Evolutionary conservation across 2,113 vertebrate species (phyloP), one percentile per base, ranked within the genome.

Genomic region (Pseudonaja textilis): DNA sequence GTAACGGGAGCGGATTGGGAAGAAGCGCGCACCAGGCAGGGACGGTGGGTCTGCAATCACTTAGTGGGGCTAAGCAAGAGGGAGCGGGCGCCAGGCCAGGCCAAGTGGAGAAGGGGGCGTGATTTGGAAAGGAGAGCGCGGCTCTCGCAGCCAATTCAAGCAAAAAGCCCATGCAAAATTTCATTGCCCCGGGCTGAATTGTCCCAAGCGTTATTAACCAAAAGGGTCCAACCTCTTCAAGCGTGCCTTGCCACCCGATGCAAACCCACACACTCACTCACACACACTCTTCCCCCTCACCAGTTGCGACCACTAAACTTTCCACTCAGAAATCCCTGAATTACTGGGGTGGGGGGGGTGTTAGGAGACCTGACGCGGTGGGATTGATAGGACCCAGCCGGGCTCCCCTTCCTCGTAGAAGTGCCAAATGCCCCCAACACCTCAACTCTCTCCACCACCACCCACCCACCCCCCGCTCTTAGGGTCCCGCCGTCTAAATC

Each of bases 1-100:
- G 74, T 42, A 87, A 55, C 81, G 85, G 85, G 92, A 61, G 56
- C 6, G 88, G 56, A 47, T 4, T 29, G 81, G 50, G 57, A 23
- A 7, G 81, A 54, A 45, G 39, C 74, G 55, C 56, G 55, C 89
- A 54, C 20, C 56, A 34, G 89, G 89, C 50, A 22, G 9, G 42
- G 50, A 18, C 85, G 50, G 89, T 20, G 64, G 90, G 42, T 91
- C 93, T 91, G 93, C 89, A 91, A 88, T 42, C 93, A 90, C 85
- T 88, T 91, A 91, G 52, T 20, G 59, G 74, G 85, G 86, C 12
- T 57, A 42, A 61, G 86, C 42, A 52, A 6, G 45, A 85, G 90
- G 87, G 64, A 42, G 54, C 91, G 87, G 91, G 87, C 91, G 39
- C 87, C 87, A 34, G 74, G 92, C 55, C 69, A 86, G 55, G 69